Percentiles rank a stretch among this genome's conserved stretches.
Conservation (phyloP, 2,888 invertebrate species). For the Notodonta ziczac region DNA sequence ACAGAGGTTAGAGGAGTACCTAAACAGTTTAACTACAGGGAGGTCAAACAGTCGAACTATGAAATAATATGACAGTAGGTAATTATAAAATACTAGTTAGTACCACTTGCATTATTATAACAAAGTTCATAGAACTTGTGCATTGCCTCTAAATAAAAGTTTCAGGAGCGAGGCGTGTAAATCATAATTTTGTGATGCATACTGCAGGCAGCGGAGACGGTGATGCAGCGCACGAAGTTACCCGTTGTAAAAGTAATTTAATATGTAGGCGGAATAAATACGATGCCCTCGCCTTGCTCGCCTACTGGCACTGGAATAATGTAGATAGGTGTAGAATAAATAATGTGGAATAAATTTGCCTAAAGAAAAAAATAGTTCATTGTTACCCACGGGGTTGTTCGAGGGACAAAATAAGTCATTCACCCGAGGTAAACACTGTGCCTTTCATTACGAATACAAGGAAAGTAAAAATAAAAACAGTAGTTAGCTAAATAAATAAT, state of each 20-base stretch:
- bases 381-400: too few species aligned
- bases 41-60: too few species aligned
- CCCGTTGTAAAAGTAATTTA: conserved; percentile 50
- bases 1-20: too few species aligned
- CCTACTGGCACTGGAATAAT: not conserved
- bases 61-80: too few species aligned
- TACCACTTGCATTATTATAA: not conserved
- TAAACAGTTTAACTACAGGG: too few species aligned
- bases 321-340: not conserved
- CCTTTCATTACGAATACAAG: too few species aligned
- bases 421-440: too few species aligned
- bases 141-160: conserved; percentile 43
- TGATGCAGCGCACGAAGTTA: conserved; percentile 42
- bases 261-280: conserved; percentile 46
- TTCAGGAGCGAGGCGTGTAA: conserved; percentile 40
- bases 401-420: too few species aligned
- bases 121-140: conserved; percentile 26
- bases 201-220: conserved; percentile 33
- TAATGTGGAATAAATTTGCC: not conserved
- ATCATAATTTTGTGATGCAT: conserved; percentile 47
- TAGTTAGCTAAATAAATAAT: too few species aligned
- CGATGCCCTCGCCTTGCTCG: conserved; percentile 17
- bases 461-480: too few species aligned
- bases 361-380: too few species aligned
- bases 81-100: too few species aligned